Conservation (phyloP, 2,888 invertebrate genomes). For the Metalampra italica region DNA sequence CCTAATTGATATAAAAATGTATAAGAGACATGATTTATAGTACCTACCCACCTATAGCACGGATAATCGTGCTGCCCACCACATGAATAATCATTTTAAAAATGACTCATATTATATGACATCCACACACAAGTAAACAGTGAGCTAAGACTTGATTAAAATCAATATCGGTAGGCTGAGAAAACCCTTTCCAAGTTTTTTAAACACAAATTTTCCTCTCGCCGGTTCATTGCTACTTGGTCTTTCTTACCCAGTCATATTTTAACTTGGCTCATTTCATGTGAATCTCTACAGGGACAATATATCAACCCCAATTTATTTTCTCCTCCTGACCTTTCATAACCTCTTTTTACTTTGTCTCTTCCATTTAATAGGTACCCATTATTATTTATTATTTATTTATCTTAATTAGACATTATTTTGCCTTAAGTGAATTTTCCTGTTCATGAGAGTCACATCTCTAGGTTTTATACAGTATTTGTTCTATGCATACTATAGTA, state of each 20-base stretch:
- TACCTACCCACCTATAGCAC: too few species aligned
- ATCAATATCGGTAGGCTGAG: neutral
- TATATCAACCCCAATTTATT: constrained; percentile 64
- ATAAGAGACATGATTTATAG: too few species aligned
- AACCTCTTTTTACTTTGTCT: constrained; percentile 37
- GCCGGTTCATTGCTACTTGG: constrained; percentile 26
- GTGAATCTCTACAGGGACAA: constrained; percentile 48
- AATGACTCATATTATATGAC: too few species aligned
- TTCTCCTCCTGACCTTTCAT: constrained; percentile 50
- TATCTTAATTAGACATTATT: constrained; percentile 8
- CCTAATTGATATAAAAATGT: too few species aligned
- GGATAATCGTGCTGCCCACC: too few species aligned
- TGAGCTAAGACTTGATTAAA: too few species aligned
- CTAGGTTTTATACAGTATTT: too few species aligned
- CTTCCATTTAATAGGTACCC: constrained; percentile 17
- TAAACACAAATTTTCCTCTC: constrained; percentile 22
- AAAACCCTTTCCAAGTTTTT: neutral
- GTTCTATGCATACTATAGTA: too few species aligned
- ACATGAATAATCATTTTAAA: too few species aligned
- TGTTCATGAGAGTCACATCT: too few species aligned
- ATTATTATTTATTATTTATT: too few species aligned
- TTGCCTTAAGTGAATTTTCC: neutral
- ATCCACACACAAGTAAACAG: too few species aligned
- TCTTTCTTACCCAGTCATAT: constrained; percentile 35
- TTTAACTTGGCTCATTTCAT: constrained; percentile 49